Evolutionary conservation across 2,888 invertebrate species (phyloP).

Genomic region (Drosophila limbata): DNA sequence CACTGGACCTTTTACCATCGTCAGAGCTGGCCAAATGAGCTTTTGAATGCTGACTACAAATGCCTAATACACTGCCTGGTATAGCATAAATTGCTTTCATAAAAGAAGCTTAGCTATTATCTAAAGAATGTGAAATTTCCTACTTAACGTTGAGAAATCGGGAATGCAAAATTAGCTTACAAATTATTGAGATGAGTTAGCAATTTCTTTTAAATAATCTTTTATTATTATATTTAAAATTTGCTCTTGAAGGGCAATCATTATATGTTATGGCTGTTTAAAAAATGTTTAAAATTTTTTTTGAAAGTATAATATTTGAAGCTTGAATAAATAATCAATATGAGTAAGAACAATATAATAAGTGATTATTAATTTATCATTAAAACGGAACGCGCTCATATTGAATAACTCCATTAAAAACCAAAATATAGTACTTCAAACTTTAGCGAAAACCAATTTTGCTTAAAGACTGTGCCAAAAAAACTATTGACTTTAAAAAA

Average conservation of each 20-base stretch:
- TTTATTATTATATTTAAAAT: too few species aligned
- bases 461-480: not conserved
- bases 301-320: too few species aligned
- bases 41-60: slow-evolving; percentile 34
- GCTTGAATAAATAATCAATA: too few species aligned
- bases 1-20: slow-evolving; percentile 7
- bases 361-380: too few species aligned
- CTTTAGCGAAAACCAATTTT: not conserved
- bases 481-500: not conserved
- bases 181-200: not conserved
- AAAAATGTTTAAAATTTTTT: too few species aligned
- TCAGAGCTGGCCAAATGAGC: slow-evolving; percentile 33
- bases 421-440: not conserved
- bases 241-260: too few species aligned
- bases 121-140: not conserved
- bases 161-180: not conserved
- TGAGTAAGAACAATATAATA: too few species aligned
- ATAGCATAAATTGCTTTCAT: slow-evolving; percentile 1
- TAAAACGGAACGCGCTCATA: too few species aligned
- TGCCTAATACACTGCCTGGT: slow-evolving; percentile 8
- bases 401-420: too few species aligned
- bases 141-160: not conserved
- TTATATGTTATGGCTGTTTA: too few species aligned
- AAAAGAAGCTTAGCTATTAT: not conserved
- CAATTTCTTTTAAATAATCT: too few species aligned